Percentiles rank a stretch among this genome's conserved stretches.
phyloP scores from a whole-genome alignment of 2,113 vertebrate species.

The Equus przewalskii region DNA sequence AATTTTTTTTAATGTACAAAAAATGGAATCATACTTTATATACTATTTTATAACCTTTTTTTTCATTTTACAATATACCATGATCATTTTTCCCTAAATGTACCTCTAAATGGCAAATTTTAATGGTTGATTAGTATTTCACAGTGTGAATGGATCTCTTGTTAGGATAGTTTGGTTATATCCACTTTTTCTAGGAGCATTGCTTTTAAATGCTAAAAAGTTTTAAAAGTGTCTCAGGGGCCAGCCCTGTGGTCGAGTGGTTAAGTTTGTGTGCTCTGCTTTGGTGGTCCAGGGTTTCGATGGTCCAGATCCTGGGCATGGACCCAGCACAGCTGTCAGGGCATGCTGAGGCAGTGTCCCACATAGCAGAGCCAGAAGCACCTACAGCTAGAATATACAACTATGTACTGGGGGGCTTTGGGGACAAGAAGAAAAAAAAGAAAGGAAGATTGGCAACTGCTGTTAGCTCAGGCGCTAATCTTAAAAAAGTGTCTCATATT shows the following conservation, averaged over 20 bases:
- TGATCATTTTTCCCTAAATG: neutral
- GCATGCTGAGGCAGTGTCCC: too few species aligned
- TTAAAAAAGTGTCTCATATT: neutral
- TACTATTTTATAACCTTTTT: neutral
- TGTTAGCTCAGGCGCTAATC: too few species aligned
- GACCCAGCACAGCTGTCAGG: too few species aligned
- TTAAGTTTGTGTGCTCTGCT: too few species aligned
- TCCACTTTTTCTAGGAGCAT: neutral
- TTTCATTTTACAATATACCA: neutral
- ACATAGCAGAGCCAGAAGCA: too few species aligned
- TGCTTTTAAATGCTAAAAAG: conserved; percentile 2
- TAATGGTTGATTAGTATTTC: neutral
- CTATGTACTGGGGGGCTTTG: too few species aligned
- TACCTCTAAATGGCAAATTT: neutral
- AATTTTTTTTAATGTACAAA: neutral
- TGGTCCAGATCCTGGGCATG: too few species aligned
- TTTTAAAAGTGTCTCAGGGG: neutral
- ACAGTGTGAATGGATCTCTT: neutral
- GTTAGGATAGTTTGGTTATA: neutral
- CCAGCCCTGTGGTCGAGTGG: too few species aligned
- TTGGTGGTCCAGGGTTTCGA: too few species aligned
- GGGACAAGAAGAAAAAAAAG: too few species aligned
- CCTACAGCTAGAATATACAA: too few species aligned
- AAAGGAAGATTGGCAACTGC: too few species aligned
- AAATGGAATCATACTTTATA: neutral